Evolutionary conservation across 2,113 vertebrate species (phyloP).

Genomic region (Ailurus styani): DNA sequence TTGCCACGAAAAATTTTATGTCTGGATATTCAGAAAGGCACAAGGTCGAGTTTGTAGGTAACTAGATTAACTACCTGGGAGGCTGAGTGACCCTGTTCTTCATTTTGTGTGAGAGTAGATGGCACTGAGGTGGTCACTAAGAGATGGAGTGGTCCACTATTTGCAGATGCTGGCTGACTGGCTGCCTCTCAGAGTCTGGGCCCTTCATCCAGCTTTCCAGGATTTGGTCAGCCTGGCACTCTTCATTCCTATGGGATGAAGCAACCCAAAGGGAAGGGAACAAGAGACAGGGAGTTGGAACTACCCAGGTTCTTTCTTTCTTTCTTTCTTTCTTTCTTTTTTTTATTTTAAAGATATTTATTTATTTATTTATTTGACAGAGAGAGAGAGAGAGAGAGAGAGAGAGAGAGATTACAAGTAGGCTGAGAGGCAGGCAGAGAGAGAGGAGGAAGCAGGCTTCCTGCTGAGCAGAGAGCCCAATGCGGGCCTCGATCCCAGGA

Average conservation of each 20-base stretch:
- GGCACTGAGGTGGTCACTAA: background rate
- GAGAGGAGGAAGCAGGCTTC: too few species aligned
- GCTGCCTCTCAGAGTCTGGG: background rate
- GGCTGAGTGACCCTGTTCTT: background rate
- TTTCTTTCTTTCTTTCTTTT: too few species aligned
- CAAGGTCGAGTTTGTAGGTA: background rate
- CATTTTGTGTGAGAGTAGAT: background rate
- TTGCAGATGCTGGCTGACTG: background rate
- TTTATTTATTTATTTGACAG: too few species aligned
- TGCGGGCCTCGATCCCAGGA: too few species aligned
- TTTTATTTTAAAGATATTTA: too few species aligned
- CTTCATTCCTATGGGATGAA: background rate
- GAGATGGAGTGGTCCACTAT: too few species aligned
- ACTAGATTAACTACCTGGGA: background rate
- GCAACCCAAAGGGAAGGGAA: background rate
- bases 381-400: too few species aligned
- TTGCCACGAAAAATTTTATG: background rate
- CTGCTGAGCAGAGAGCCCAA: too few species aligned
- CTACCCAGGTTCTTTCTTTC: background rate
- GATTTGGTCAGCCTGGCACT: background rate
- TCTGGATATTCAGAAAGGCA: background rate
- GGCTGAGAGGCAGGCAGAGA: too few species aligned
- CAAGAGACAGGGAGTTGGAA: background rate
- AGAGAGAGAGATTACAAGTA: too few species aligned
- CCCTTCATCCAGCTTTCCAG: background rate